Evolutionary conservation across 2,113 vertebrate species (phyloP).

Genomic region (Hemiprocne comata): DNA sequence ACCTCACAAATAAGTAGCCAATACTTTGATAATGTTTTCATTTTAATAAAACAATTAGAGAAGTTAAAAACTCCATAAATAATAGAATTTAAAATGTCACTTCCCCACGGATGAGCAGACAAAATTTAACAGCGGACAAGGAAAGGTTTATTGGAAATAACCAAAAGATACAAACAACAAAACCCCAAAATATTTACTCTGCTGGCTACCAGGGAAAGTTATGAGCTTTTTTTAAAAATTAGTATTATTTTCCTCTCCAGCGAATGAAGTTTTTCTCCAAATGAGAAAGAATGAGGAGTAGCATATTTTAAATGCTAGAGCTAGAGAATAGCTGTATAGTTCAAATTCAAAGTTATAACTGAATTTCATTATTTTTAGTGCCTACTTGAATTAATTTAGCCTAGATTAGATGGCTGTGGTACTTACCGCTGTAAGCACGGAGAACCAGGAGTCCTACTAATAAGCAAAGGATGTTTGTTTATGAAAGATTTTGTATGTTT

Average conservation of each 20-base stretch:
- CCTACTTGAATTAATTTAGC: neutral
- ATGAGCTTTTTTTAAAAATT: neutral
- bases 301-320: neutral
- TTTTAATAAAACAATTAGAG: neutral
- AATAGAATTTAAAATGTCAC: neutral
- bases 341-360: neutral
- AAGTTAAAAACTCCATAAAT: neutral
- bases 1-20: neutral
- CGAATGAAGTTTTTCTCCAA: neutral
- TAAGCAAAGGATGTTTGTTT: neutral
- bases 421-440: neutral
- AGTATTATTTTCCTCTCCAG: neutral
- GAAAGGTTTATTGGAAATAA: neutral
- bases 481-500: neutral
- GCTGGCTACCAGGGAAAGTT: neutral
- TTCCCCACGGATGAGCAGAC: neutral
- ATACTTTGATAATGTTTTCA: neutral
- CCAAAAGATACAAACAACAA: neutral
- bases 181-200: neutral
- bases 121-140: neutral
- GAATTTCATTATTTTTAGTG: neutral
- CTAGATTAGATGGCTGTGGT: neutral
- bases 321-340: neutral
- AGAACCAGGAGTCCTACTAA: neutral
- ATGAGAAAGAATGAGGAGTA: neutral